Evolutionary conservation across 2,797 vertebrate species (phyloP).

Genomic region (Myoxocephalus aenaeus): DNA sequence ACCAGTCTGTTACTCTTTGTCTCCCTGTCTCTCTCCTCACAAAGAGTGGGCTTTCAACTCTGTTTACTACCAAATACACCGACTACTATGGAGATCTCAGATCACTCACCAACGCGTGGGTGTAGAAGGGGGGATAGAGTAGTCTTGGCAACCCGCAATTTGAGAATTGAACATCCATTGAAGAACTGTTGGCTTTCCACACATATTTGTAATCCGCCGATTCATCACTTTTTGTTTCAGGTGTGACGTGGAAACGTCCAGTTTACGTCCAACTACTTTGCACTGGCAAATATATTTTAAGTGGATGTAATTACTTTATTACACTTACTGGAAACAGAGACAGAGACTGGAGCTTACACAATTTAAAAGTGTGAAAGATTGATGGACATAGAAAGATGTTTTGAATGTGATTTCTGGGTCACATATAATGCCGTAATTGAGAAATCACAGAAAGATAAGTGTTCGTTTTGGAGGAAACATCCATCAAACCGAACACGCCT

Average conservation of each 20-base stretch:
- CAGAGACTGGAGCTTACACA: background rate
- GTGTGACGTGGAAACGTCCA: background rate
- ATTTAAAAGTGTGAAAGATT: no score
- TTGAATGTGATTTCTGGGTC: background rate
- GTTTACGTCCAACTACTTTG: background rate
- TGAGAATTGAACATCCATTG: background rate
- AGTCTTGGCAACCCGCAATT: conserved; percentile 6
- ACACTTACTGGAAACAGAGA: background rate
- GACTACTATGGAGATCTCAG: conserved; percentile 53
- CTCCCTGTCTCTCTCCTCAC: conserved; percentile 4
- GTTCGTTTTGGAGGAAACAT: background rate
- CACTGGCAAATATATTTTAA: background rate
- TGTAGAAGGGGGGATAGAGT: background rate
- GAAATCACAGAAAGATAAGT: background rate
- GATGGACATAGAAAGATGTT: background rate
- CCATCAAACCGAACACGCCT: background rate
- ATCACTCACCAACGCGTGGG: conserved; percentile 33
- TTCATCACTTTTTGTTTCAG: conserved; percentile 14
- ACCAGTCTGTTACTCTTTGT: conserved; percentile 39
- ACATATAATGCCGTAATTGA: background rate
- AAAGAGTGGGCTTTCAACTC: conserved; percentile 5
- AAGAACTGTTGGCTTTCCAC: background rate
- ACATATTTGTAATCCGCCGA: background rate
- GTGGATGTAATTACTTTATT: background rate
- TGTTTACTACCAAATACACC: conserved; percentile 61